Evolutionary conservation across 2,797 vertebrate species (phyloP).

Genomic region (Oreortyx pictus): DNA sequence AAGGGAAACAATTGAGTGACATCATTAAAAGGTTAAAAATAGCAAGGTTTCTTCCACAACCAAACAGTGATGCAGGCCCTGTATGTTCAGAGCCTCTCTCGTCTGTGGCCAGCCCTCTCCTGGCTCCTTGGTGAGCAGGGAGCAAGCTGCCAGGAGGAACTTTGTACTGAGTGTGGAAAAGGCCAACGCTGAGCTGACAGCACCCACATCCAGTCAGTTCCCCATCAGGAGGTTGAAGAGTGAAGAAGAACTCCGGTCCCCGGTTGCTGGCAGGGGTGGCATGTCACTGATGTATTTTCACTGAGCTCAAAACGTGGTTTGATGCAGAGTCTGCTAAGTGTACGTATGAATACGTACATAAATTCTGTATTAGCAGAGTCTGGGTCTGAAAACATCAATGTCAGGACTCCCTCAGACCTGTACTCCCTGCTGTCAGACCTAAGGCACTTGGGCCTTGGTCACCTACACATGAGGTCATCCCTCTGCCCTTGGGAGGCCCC

Average conservation of each 20-base stretch:
- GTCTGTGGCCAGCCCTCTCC: not conserved
- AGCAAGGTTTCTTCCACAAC: not conserved
- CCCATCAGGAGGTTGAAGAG: not conserved
- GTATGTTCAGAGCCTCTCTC: not conserved
- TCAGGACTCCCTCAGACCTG: not conserved
- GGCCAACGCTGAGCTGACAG: not conserved
- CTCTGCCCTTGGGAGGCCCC: too few relatives aligned
- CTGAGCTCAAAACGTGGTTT: not conserved
- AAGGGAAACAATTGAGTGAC: not conserved
- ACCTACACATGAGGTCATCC: not conserved
- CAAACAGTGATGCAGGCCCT: not conserved
- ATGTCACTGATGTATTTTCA: not conserved
- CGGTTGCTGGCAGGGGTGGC: rapidly evolving
- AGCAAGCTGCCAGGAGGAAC: not conserved
- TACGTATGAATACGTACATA: rapidly evolving
- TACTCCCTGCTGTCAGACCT: not conserved
- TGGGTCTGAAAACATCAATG: not conserved
- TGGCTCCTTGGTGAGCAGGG: not conserved
- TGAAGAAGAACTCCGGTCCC: rapidly evolving
- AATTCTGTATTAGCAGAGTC: not conserved
- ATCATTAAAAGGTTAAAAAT: not conserved
- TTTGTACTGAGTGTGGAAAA: not conserved
- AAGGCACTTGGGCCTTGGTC: not conserved
- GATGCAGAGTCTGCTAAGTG: not conserved
- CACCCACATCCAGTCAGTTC: not conserved